phyloP scores from a whole-genome alignment of 2,113 vertebrate genomes.

The Grammomys surdaster region DNA sequence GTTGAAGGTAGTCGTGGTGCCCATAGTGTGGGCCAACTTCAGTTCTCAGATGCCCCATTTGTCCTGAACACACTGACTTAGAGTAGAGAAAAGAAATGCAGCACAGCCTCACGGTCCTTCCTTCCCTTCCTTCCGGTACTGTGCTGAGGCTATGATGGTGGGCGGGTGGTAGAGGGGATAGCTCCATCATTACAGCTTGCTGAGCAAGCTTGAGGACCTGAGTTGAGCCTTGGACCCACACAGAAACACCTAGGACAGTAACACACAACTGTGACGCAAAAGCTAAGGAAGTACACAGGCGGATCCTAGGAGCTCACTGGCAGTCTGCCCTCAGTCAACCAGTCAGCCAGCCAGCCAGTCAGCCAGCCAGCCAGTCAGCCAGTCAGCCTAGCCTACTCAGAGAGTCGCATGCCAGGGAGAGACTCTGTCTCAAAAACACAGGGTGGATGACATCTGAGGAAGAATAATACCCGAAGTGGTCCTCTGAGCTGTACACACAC shows the following conservation, averaged over 20 bases:
- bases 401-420: not conserved
- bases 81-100: not conserved
- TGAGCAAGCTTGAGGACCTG: not conserved
- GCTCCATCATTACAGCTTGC: not conserved
- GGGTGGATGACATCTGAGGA: not conserved
- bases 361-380: too few relatives aligned
- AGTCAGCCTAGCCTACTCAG: not conserved
- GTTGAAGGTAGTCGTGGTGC: not conserved
- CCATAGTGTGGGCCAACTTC: not conserved
- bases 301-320: too few relatives aligned
- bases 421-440: not conserved
- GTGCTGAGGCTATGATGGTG: not conserved
- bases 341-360: not conserved
- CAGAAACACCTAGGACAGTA: not conserved
- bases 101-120: not conserved
- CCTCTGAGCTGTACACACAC: not conserved
- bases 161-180: not conserved
- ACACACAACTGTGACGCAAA: not conserved
- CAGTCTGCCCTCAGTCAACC: too few relatives aligned
- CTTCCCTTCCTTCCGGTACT: not conserved
- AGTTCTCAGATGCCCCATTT: not conserved
- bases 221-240: not conserved
- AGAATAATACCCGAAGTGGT: not conserved
- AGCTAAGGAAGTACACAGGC: not conserved
- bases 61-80: not conserved